Conservation (phyloP, 2,113 vertebrate species). For the Dasypus novemcinctus region DNA sequence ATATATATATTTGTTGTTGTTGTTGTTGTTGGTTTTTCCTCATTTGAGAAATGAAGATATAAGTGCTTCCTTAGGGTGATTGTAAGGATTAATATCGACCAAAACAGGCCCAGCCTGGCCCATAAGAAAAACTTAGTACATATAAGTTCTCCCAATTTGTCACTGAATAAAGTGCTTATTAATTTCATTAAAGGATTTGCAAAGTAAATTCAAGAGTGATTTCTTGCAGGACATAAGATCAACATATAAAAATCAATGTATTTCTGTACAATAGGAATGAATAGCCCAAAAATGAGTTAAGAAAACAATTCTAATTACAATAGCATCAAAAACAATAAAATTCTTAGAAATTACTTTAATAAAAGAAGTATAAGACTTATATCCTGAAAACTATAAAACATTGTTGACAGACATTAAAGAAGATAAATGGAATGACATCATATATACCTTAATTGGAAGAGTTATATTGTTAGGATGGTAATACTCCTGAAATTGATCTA, state of each 20-base stretch:
- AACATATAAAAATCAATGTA: neutral
- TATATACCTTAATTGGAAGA: neutral
- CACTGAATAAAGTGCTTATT: neutral
- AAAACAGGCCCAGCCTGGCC: neutral
- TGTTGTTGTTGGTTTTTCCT: too few relatives aligned
- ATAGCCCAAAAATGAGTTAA: neutral
- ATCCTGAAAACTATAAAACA: neutral
- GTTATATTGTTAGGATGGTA: neutral
- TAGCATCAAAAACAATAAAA: neutral
- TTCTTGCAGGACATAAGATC: neutral
- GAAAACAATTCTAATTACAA: neutral
- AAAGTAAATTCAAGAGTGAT: neutral
- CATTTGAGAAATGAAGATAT: neutral
- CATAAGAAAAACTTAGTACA: neutral
- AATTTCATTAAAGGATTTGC: neutral
- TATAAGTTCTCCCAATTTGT: neutral
- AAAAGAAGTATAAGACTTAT: neutral
- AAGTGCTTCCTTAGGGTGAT: neutral
- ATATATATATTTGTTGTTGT: neutral
- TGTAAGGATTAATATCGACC: neutral
- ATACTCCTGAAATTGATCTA: neutral
- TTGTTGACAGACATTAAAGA: neutral
- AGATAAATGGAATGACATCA: neutral
- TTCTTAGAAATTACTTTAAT: neutral
- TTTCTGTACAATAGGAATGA: neutral